Percentiles rank a stretch among this genome's conserved stretches.
phyloP scores from a whole-genome alignment of 2,797 vertebrate genomes.

The Darevskia nairensis region DNA sequence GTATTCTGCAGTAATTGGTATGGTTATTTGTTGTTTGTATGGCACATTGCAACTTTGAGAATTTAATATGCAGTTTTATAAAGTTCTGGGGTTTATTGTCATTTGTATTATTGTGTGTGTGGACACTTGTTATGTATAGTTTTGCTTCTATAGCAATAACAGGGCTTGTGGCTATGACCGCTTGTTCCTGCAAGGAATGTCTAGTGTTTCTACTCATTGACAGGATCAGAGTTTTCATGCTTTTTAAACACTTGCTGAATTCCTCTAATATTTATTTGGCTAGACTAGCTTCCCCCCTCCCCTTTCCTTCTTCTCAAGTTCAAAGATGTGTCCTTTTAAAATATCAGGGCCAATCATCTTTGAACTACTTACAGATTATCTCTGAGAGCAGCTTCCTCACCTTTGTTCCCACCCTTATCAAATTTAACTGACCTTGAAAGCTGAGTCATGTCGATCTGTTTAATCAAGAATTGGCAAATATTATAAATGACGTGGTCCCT shows the following conservation, averaged over 20 bases:
- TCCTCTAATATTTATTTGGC: conserved; percentile 16
- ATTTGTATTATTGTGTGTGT: too few species aligned
- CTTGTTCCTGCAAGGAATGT: background rate
- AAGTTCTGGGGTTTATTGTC: background rate
- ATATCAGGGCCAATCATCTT: conserved; percentile 55
- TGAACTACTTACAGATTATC: conserved; percentile 56
- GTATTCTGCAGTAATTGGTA: too few species aligned
- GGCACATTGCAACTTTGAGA: too few species aligned
- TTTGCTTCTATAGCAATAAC: background rate
- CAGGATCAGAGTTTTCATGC: conserved; percentile 9
- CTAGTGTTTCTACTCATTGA: background rate
- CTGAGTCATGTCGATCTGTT: conserved; percentile 48
- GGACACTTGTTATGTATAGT: background rate
- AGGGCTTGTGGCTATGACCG: background rate
- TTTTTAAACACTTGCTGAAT: conserved; percentile 30
- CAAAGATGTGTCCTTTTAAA: conserved; percentile 55
- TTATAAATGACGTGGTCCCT: conserved; percentile 49
- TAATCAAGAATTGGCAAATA: conserved; percentile 72
- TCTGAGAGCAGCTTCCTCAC: conserved; percentile 57
- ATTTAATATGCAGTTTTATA: too few species aligned
- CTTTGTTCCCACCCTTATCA: conserved; percentile 61
- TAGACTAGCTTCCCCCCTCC: background rate
- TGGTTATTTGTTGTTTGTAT: too few species aligned
- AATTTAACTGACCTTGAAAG: conserved; percentile 71
- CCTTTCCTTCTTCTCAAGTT: background rate